Conservation (phyloP, 2,113 vertebrate genomes). For the Propithecus coquereli region DNA sequence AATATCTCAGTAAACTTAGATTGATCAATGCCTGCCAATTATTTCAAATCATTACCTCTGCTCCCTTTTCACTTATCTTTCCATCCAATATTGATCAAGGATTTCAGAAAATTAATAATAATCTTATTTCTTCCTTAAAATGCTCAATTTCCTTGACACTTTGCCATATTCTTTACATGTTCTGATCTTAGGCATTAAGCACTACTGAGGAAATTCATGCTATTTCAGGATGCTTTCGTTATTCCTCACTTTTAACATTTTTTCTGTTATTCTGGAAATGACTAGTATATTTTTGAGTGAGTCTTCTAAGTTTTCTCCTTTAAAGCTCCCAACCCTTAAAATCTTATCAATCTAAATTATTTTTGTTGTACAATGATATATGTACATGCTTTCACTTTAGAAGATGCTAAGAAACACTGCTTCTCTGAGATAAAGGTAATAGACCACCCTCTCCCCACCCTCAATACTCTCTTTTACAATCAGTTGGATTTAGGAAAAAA, state of each 20-base stretch:
- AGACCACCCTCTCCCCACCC: rapidly evolving
- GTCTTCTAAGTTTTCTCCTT: not conserved
- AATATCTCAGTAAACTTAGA: not conserved
- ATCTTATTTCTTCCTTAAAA: not conserved
- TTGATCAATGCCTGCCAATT: not conserved
- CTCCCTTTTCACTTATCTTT: not conserved
- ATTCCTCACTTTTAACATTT: not conserved
- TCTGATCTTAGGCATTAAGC: not conserved
- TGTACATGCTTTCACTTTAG: not conserved
- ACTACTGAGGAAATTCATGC: not conserved
- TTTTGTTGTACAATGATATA: not conserved
- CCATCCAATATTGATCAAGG: not conserved
- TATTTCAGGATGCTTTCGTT: not conserved
- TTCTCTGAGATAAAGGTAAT: not conserved
- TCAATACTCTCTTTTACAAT: not conserved
- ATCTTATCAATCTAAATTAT: not conserved
- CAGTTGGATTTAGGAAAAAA: not conserved
- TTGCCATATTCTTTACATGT: not conserved
- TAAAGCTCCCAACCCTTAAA: not conserved
- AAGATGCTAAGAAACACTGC: not conserved
- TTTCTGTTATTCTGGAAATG: not conserved
- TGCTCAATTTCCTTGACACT: not conserved
- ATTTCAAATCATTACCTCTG: not conserved
- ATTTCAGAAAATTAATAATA: not conserved
- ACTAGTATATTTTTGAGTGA: not conserved